Percentiles rank a stretch among this genome's conserved stretches.
Conservation (phyloP, 2,888 invertebrate species). For the Abscondita cerata region DNA sequence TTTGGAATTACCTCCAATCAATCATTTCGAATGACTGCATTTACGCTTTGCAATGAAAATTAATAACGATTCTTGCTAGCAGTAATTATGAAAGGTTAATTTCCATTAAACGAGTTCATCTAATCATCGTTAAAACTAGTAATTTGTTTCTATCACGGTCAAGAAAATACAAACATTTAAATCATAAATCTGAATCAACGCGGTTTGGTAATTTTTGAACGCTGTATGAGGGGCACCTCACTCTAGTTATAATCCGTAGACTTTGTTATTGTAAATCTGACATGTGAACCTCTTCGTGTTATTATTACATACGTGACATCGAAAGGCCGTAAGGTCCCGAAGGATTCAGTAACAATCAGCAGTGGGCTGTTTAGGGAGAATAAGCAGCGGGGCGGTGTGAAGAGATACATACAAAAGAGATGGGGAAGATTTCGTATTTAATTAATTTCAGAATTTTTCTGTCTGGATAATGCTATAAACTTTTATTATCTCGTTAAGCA, state of each 20-base stretch:
- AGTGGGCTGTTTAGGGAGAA: slow-evolving; percentile 31
- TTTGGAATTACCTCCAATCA: too few species aligned
- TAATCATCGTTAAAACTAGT: too few species aligned
- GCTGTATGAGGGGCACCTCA: slow-evolving; percentile 4
- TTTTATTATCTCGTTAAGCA: slow-evolving; percentile 31
- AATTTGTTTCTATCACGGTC: too few species aligned
- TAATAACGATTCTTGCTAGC: too few species aligned
- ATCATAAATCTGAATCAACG: not conserved
- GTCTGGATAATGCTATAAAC: slow-evolving; percentile 30
- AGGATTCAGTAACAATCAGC: slow-evolving; percentile 40
- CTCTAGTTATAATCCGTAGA: slow-evolving; percentile 13
- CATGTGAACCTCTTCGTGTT: slow-evolving; percentile 38
- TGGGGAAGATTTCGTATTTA: slow-evolving; percentile 27
- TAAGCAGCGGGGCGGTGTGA: slow-evolving; percentile 15
- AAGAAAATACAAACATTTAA: not conserved
- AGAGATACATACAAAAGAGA: slow-evolving; percentile 18
- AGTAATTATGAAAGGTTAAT: too few species aligned
- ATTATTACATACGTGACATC: slow-evolving; percentile 39
- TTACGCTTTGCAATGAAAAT: too few species aligned
- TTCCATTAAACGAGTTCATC: too few species aligned
- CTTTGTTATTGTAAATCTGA: slow-evolving; percentile 36
- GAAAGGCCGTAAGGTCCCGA: slow-evolving; percentile 33
- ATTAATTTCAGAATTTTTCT: slow-evolving; percentile 37
- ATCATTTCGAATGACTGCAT: too few species aligned
- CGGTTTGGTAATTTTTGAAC: not conserved